phyloP scores from a whole-genome alignment of 1,140 invertebrate genomes.

The Drosophila trapezifrons region DNA sequence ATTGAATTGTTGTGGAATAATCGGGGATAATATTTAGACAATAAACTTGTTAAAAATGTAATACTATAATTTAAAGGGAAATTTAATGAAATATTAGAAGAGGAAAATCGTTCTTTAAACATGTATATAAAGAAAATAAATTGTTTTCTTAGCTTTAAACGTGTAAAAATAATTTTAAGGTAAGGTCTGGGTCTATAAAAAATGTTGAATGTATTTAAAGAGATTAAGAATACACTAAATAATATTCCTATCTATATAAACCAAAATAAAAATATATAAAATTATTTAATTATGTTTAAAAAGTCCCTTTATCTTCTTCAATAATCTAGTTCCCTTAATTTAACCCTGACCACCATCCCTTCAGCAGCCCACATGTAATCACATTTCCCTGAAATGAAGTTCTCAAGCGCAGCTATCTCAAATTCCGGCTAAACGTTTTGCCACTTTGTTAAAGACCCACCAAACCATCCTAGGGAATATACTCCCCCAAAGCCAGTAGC shows the following conservation, averaged over 20 bases:
- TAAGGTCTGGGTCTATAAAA: too few relatives aligned
- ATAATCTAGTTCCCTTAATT: background rate
- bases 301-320: background rate
- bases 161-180: too few relatives aligned
- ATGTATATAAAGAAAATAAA: too few relatives aligned
- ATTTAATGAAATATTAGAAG: background rate
- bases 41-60: background rate
- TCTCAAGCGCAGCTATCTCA: slow-evolving; percentile 15
- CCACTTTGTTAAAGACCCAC: slow-evolving; percentile 46
- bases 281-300: background rate
- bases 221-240: too few relatives aligned
- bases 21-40: slow-evolving; percentile 1
- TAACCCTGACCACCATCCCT: background rate
- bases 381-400: slow-evolving; percentile 28
- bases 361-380: background rate
- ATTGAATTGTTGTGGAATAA: slow-evolving; percentile 6
- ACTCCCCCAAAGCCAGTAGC: slow-evolving; percentile 5
- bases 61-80: background rate
- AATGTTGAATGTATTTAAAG: too few relatives aligned
- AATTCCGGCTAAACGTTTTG: slow-evolving; percentile 29
- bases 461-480: background rate
- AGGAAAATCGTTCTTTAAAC: background rate
- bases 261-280: background rate
- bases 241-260: too few relatives aligned
- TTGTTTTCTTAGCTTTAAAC: too few relatives aligned